phyloP scores from a whole-genome alignment of 2,888 invertebrate species.

The Hemaris fuciformis region DNA sequence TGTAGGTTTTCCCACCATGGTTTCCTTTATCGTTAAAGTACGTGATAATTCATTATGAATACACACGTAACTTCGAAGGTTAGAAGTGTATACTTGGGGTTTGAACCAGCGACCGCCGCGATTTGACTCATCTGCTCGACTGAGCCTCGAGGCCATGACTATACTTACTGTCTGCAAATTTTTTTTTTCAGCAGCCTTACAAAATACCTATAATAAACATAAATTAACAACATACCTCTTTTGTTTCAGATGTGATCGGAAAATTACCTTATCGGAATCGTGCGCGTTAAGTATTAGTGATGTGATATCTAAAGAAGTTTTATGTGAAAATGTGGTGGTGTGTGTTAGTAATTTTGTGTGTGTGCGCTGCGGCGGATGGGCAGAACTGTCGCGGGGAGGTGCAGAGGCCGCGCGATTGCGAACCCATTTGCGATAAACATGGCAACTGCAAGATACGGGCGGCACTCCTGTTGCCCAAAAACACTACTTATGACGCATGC shows the following conservation, averaged over 20 bases:
- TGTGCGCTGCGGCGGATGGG: constrained; percentile 30
- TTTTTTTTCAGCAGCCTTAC: too few relatives aligned
- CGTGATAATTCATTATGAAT: too few relatives aligned
- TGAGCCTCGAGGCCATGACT: too few relatives aligned
- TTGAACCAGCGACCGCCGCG: too few relatives aligned
- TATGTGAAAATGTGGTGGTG: constrained; percentile 52
- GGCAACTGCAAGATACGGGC: constrained; percentile 83
- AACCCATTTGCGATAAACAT: constrained; percentile 68
- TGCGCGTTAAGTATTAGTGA: not conserved
- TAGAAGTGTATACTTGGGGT: too few relatives aligned
- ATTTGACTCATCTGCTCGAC: too few relatives aligned
- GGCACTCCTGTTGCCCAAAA: constrained; percentile 84
- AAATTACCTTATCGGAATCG: not conserved
- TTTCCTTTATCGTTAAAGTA: too few relatives aligned
- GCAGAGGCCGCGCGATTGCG: constrained; percentile 63
- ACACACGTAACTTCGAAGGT: too few relatives aligned
- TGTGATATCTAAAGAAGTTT: constrained; percentile 10
- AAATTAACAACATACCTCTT: not conserved
- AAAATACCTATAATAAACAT: not conserved
- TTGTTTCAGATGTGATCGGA: constrained; percentile 18
- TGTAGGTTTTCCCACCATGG: too few relatives aligned
- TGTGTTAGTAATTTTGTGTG: constrained; percentile 43
- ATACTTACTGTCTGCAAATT: too few relatives aligned
- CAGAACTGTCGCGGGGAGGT: constrained; percentile 68
- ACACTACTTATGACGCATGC: constrained; percentile 77